Evolutionary conservation across 2,888 invertebrate species (phyloP).

Genomic region (Acleris holmiana): DNA sequence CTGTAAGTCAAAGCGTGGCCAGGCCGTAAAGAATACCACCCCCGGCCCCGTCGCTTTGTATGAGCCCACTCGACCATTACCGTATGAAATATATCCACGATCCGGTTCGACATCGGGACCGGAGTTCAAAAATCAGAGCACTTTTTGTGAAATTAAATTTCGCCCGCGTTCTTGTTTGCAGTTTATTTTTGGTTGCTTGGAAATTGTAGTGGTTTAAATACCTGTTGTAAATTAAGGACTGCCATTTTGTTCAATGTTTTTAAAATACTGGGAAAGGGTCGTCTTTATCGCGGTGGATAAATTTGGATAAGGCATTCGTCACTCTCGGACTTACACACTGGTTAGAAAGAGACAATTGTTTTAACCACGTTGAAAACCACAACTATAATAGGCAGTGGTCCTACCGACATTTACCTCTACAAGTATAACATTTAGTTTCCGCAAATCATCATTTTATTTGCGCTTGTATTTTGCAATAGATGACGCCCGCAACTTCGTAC

Average conservation of each 20-base stretch:
- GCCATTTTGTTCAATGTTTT: neutral
- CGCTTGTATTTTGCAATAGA: no score
- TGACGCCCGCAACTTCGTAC: no score
- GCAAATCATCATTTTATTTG: no score
- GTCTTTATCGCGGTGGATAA: no score
- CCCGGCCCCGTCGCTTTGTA: slow-evolving; percentile 26
- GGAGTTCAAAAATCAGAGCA: slow-evolving; percentile 37
- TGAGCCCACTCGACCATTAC: slow-evolving; percentile 30
- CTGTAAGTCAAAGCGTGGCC: neutral
- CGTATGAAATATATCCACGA: slow-evolving; percentile 30
- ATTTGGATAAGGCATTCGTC: no score
- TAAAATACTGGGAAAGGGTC: neutral
- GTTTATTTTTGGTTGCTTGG: slow-evolving; percentile 20
- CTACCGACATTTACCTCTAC: no score
- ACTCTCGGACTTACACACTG: no score
- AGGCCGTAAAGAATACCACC: neutral
- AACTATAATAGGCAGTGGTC: no score
- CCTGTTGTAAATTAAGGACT: slow-evolving; percentile 8
- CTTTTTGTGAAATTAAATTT: slow-evolving; percentile 24
- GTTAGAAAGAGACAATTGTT: no score
- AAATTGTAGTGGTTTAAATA: slow-evolving; percentile 1
- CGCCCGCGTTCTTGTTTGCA: slow-evolving; percentile 20
- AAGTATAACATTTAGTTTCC: no score
- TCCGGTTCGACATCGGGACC: slow-evolving; percentile 26
- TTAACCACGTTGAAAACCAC: no score